phyloP scores from a whole-genome alignment of 1,140 invertebrate species.

The Gryllus bimaculatus region DNA sequence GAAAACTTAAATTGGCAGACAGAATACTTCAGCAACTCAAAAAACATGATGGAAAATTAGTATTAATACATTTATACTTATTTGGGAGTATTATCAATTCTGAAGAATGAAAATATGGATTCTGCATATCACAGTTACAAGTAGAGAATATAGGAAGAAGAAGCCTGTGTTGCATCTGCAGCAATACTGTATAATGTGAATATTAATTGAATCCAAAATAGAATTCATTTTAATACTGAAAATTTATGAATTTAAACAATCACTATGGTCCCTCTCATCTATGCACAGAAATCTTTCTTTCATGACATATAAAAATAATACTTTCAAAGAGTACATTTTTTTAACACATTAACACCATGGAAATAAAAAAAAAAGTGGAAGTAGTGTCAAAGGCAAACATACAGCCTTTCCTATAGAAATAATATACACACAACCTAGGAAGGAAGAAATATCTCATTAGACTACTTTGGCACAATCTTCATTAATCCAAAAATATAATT shows the following conservation, averaged over 20 bases:
- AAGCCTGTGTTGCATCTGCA: too few species aligned
- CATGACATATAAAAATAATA: background rate
- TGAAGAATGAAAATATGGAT: too few species aligned
- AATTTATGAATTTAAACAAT: background rate
- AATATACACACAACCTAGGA: background rate
- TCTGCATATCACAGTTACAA: too few species aligned
- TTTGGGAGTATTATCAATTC: too few species aligned
- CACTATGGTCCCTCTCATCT: background rate
- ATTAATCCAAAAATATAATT: background rate
- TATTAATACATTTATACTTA: too few species aligned
- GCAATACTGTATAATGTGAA: too few species aligned
- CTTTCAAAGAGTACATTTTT: background rate
- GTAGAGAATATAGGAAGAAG: too few species aligned
- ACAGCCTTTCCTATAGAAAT: background rate
- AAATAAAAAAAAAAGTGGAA: background rate
- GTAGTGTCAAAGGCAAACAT: background rate
- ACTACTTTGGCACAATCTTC: background rate
- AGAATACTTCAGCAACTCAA: too few species aligned
- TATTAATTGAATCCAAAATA: too few species aligned
- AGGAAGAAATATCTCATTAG: background rate
- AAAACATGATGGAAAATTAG: too few species aligned
- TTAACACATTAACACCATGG: background rate
- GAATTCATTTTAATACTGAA: background rate
- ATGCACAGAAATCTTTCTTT: background rate
- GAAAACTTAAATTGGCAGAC: too few species aligned